phyloP scores from a whole-genome alignment of 2,113 vertebrate genomes.

The Oryzias javanicus region DNA sequence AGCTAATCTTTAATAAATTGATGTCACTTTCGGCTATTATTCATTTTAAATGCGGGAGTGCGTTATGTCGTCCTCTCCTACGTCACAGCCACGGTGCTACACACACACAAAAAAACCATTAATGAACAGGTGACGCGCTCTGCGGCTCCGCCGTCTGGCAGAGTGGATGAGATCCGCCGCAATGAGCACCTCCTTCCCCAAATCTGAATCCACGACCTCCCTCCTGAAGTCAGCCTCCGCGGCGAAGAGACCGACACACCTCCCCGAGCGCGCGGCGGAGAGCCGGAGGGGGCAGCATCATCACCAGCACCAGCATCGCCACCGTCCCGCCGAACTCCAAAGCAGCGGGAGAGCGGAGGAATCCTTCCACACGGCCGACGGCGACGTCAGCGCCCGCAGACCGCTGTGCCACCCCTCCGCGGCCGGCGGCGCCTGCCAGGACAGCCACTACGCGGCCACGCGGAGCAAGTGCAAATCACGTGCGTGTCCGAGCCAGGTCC shows the following conservation, averaged over 20 bases:
- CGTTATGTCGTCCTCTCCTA: slow-evolving; percentile 18
- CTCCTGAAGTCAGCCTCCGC: slow-evolving; percentile 78
- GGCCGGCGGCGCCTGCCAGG: slow-evolving; percentile 62
- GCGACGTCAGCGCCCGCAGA: slow-evolving; percentile 89
- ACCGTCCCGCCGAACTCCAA: slow-evolving; percentile 57
- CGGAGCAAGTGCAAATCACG: slow-evolving; percentile 67
- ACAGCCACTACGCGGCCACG: slow-evolving; percentile 43
- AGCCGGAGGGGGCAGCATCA: slow-evolving; percentile 63
- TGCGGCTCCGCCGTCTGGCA: slow-evolving; percentile 18
- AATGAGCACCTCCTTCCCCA: slow-evolving; percentile 88
- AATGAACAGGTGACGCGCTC: slow-evolving; percentile 65
- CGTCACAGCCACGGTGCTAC: slow-evolving; percentile 37
- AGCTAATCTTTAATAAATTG: no score
- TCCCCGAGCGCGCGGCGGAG: slow-evolving; percentile 49
- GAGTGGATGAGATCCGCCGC: slow-evolving; percentile 41
- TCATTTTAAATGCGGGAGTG: no score
- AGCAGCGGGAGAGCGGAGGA: slow-evolving; percentile 61
- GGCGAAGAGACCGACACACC: slow-evolving; percentile 59
- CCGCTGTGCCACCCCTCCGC: slow-evolving; percentile 87
- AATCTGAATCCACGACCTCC: slow-evolving; percentile 89
- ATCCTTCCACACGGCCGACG: slow-evolving; percentile 70
- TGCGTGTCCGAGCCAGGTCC: slow-evolving; percentile 44
- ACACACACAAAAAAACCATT: slow-evolving; percentile 29
- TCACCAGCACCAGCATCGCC: slow-evolving; percentile 65
- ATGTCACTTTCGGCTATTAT: no score